Percentiles rank a stretch among this genome's conserved stretches.
These are phyloP conservation scores for Cebidichthys violaceus DNA, from an alignment of 2,113 vertebrate species.

Conservation along the genomic window DNA sequence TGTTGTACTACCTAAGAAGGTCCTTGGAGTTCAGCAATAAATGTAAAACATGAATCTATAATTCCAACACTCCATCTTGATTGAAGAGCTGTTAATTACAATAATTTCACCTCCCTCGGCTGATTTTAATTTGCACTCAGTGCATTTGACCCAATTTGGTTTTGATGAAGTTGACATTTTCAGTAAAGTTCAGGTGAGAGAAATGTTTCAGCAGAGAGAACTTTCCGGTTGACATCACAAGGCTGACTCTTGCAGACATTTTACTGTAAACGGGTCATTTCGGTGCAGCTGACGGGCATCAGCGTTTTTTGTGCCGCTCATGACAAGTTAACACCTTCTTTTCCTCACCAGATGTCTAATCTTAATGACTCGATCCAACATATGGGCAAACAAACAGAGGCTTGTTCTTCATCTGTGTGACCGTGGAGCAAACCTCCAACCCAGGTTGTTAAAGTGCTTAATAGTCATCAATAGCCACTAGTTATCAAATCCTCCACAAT, in stretches of 20 bases:
- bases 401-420: slow-evolving; percentile 71
- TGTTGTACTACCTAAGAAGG: slow-evolving; percentile 18
- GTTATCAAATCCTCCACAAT: slow-evolving; percentile 72
- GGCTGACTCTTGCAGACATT: neutral
- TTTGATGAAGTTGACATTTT: slow-evolving; percentile 68
- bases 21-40: slow-evolving; percentile 32
- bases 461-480: slow-evolving; percentile 72
- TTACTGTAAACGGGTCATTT: neutral
- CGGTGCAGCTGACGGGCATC: neutral
- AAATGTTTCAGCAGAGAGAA: slow-evolving; percentile 34
- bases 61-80: slow-evolving; percentile 65
- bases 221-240: neutral
- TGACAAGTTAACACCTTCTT: slow-evolving; percentile 51
- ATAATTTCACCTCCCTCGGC: slow-evolving; percentile 55
- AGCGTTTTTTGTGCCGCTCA: slow-evolving; percentile 9
- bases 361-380: slow-evolving; percentile 27
- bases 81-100: slow-evolving; percentile 76
- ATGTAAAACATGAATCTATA: slow-evolving; percentile 37
- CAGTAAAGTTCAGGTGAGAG: slow-evolving; percentile 49
- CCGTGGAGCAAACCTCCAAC: slow-evolving; percentile 38
- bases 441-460: slow-evolving; percentile 56
- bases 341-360: slow-evolving; percentile 51
- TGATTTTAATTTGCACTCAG: slow-evolving; percentile 71
- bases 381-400: slow-evolving; percentile 66
- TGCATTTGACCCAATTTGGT: slow-evolving; percentile 70